phyloP scores from a whole-genome alignment of 1,140 invertebrate species.

The Dendrolimus punctatus region DNA sequence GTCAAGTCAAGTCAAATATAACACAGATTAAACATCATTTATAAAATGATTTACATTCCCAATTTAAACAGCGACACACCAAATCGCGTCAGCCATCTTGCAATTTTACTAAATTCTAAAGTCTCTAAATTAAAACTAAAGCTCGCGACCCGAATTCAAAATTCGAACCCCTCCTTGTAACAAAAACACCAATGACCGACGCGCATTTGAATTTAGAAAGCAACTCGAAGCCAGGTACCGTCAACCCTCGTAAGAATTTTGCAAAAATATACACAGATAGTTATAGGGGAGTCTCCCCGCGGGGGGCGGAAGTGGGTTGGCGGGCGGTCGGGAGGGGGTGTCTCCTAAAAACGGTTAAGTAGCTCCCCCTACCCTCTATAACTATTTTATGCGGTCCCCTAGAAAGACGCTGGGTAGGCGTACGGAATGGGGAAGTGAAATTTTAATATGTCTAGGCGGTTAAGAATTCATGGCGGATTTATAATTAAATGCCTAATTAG shows the following conservation, averaged over 20 bases:
- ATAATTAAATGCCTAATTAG: conserved; percentile 66
- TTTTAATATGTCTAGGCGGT: conserved; percentile 62
- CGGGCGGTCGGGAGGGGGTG: conserved; percentile 58
- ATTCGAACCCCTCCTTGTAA: conserved; percentile 21
- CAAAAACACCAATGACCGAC: conserved; percentile 46
- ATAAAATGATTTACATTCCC: too few relatives aligned
- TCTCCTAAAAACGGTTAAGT: conserved; percentile 71
- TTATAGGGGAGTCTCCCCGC: conserved; percentile 34
- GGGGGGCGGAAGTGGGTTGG: conserved; percentile 45
- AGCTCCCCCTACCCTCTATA: conserved; percentile 66
- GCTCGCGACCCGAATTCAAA: conserved; percentile 60
- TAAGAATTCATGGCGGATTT: conserved; percentile 67
- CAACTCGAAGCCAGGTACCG: conserved; percentile 50
- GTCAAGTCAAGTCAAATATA: too few relatives aligned
- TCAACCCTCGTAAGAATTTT: conserved; percentile 62
- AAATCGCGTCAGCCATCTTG: conserved; percentile 15
- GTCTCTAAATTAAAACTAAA: conserved; percentile 64
- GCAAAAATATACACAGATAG: conserved; percentile 65
- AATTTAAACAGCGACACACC: too few relatives aligned
- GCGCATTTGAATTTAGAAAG: conserved; percentile 35
- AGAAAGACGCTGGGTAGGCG: conserved; percentile 64
- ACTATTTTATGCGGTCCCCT: conserved; percentile 71
- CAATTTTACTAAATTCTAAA: conserved; percentile 31
- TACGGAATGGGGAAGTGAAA: conserved; percentile 53
- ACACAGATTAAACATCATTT: too few relatives aligned